Base-by-base conservation (phyloP, 2,888 invertebrate genomes). In the Andrena flavipes region DNA sequence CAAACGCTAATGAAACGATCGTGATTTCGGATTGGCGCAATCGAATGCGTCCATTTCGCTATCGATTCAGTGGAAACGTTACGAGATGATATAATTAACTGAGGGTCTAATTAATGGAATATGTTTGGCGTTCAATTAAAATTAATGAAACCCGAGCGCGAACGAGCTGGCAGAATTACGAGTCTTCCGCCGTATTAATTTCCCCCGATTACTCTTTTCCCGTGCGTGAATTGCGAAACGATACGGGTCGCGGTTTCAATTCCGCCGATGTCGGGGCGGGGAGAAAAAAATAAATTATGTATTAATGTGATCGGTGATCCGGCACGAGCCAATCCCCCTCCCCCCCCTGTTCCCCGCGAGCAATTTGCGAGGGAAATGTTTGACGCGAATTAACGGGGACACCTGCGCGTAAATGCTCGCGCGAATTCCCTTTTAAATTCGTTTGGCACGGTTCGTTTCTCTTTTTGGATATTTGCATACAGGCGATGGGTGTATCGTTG, bases 41-140 rank as follows among this genome's bases (percentile, higher is more conserved):
- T 63, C 35, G 49, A 7, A 63, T 10, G 10, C n/a, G 30, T 1
- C n/a, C 4, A 7, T 48, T 56, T 48, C 20, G 62, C 3, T 64
- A 56, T 71, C 48, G 76, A 76, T 76, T 56, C 23, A 30, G 1
- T n/a, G 56, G 7, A 2, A 6, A 64, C 33, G 64, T 64, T 71
- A 23, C 59, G 49, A 71, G 77, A 65, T 65, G 67, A 30, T 60
- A 10, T 29, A 35, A 33, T 59, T n/a, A 54, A 65, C 0, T 2
- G 29, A 23, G 16, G 29, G 35, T 67, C 60, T 73, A 78, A 78
- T 78, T 73, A 73, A 71, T 65, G 13, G 49, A 76, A 78, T 73
- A 73, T 78, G 74, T 62, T 73, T 51, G 67, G 4, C 67, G 67
- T 73, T 73, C 73, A 78, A 78, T 78, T 78, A 78, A 78, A 73